A percentile compares a stretch with the other conserved stretches of the same genome.
phyloP scores from a whole-genome alignment of 2,888 invertebrate species.

The Odontocerum albicorne region DNA sequence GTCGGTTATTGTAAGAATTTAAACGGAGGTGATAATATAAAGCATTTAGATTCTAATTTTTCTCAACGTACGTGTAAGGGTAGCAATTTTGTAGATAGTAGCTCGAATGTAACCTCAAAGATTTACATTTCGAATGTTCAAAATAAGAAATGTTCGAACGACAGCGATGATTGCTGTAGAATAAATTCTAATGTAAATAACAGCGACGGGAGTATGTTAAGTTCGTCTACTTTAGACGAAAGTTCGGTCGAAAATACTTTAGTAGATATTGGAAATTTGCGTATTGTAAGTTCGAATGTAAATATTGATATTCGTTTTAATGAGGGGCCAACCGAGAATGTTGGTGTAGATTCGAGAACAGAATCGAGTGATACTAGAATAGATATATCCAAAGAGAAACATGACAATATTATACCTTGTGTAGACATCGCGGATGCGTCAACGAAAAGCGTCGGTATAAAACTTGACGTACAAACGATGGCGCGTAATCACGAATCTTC shows the following conservation, averaged over 20 bases:
- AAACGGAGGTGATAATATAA: background rate
- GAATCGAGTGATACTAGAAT: slow-evolving; percentile 12
- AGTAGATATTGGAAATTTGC: background rate
- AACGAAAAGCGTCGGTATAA: background rate
- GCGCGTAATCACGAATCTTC: background rate
- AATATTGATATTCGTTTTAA: no score
- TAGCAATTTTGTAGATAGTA: no score
- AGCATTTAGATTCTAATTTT: background rate
- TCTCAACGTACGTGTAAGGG: background rate
- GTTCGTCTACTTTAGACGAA: background rate
- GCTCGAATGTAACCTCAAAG: background rate
- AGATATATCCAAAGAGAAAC: slow-evolving; percentile 13
- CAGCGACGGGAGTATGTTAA: background rate
- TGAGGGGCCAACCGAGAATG: no score
- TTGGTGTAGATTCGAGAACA: no score
- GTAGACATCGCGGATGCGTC: background rate
- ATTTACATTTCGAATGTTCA: background rate
- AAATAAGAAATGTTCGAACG: background rate
- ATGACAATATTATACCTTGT: background rate
- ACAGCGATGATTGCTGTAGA: background rate
- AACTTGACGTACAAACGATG: background rate
- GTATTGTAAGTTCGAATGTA: no score
- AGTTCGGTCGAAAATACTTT: background rate
- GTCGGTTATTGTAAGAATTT: no score
- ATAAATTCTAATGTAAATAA: no score